Conservation (phyloP, 2,113 vertebrate genomes). For the Danio rerio region GRCz12tu NC_133186.1:22445001-22445500, state of each 20-base stretch:
- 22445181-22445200: constrained; percentile 71
- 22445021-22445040: constrained; percentile 23
- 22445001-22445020: constrained; percentile 32
- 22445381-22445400: constrained; percentile 66
- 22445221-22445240: constrained; percentile 9
- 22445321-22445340: constrained; percentile 66
- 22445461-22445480: constrained; percentile 48
- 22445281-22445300: constrained; percentile 67
- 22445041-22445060: constrained; percentile 24
- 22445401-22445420: constrained; percentile 75
- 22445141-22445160: constrained; percentile 17
- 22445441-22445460: constrained; percentile 46
- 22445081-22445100: constrained; percentile 12
- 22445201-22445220: constrained; percentile 57
- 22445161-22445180: constrained; percentile 68
- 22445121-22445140: constrained; percentile 16
- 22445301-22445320: constrained; percentile 62
- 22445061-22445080: constrained; percentile 16
- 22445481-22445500: constrained; percentile 48
- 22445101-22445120: constrained; percentile 5
- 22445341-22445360: constrained; percentile 40
- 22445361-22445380: constrained; percentile 62
- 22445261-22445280: constrained; percentile 37
- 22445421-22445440: constrained; percentile 70
- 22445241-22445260: constrained; percentile 24